Base-by-base conservation (phyloP, 2,888 invertebrate species). In the Ennomos fuscantarius region DNA sequence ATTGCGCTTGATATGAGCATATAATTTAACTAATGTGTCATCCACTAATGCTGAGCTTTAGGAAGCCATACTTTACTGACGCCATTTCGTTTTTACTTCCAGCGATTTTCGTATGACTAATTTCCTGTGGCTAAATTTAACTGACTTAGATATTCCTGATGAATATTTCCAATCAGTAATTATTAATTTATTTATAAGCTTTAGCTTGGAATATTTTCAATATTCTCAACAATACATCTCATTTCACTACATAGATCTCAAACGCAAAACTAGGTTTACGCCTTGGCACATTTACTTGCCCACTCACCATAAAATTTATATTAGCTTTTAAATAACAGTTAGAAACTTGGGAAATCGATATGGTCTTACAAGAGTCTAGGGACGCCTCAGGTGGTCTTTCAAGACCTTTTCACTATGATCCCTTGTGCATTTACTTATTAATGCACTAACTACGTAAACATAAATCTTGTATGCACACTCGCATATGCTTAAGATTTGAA, bases 231-330 rank as follows among this genome's bases (percentile, higher is more conserved):
- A 24, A 24, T 24, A 24, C 24, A 24, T 41, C 46, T 36, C 37
- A 11, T 44, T 39, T 39, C 39, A 39, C 49, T 44, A 39, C 44
- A 46, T 58, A 45, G 3, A 24, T 56, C 39, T 40, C 15, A n/a
- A 36, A 24, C 47, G 42, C 13, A 34, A 32, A 59, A 50, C n/a
- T 57, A 55, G 62, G 48, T 62, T 61, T 55, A 61, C 32, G 56
- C 56, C 62, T 62, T 62, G 53, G 55, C 59, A 61, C 48, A 57
- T 55, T 57, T 53, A 49, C 54, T 45, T 34, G 42, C 13, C 43
- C 45, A 15, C 44, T 52, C 41, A 40, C 53, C 40, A 44, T 62
- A 56, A 60, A 59, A 56, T 61, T 53, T 32, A 55, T 56, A 55
- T 60, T 45, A 57, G 35, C 50, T 39, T 53, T 41, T 57, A 53